Base-by-base conservation (phyloP, 2,113 vertebrate genomes). In the Ivindomyrus marchei region DNA sequence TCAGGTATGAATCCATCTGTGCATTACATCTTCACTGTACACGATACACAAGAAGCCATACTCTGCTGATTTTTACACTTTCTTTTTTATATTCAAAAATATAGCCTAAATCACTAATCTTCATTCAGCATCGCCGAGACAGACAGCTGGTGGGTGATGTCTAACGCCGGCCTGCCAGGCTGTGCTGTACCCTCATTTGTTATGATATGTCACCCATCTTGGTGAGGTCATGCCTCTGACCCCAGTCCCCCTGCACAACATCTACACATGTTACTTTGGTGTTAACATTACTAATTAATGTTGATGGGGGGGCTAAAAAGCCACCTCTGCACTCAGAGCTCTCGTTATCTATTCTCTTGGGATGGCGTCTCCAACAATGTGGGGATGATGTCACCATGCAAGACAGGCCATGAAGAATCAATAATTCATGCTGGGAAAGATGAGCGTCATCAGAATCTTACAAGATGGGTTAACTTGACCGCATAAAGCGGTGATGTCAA, bases 241-340 rank as follows among this genome's bases (percentile, higher is more conserved):
- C 42, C 42, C 52, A 5, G 5, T 3, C 39, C 50, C 19, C 36
- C 24, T 11, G 36, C 42, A 49, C 36, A 45, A 42, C 15, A 53
- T 85, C 49, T 62, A 62, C 52, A 85, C 24, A 42, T 56, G 77
- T 56, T 56, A 85, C 21, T 52, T 85, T 62, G 19, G 10, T 62
- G 80, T 89, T 85, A 85, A 85, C 89, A 89, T 89, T 89, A 89
- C 53, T 85, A 49, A 89, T 89, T 85, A 56, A 89, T 89, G 80
- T 84, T 85, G 89, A 85, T 15, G 24, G 80, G 27, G 50, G 50
- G 50, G 49, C 13, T 13, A 46, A 27, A 11, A 83, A 56, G 88
- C 31, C 15, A 83, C 74, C 36, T 6, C 53, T 45, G 58, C n/a
- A n/a, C 88, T 47, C 36, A 21, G 11, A 15, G 13, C 39, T 10